phyloP scores from a whole-genome alignment of 2,797 vertebrate genomes.

The Hypotaenidia philippensis region DNA sequence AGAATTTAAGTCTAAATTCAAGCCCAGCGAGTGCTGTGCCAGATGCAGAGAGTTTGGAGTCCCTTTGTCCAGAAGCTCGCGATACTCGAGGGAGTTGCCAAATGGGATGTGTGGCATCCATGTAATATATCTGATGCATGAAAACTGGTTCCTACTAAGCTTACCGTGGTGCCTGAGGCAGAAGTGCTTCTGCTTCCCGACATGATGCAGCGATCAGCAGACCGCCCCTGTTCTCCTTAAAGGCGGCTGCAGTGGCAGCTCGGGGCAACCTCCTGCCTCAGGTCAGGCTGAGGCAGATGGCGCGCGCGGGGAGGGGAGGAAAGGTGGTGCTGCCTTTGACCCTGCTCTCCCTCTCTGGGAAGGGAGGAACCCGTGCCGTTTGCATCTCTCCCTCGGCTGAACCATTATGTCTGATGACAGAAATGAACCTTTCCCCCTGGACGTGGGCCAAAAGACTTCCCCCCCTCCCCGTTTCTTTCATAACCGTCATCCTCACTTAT shows the following conservation, averaged over 20 bases:
- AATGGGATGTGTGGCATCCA: constrained; percentile 58
- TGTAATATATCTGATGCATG: constrained; percentile 38
- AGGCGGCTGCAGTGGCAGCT: neutral
- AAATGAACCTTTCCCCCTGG: constrained; percentile 58
- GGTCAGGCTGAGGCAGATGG: constrained; percentile 30
- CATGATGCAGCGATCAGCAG: neutral
- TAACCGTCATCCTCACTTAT: neutral
- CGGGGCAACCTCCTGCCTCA: neutral
- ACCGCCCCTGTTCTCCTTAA: neutral
- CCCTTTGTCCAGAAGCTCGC: constrained; percentile 59
- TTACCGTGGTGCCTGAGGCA: constrained; percentile 35
- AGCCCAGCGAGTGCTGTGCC: neutral
- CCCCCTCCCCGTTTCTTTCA: constrained; percentile 23
- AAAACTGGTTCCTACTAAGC: constrained; percentile 27
- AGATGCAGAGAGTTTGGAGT: constrained; percentile 53
- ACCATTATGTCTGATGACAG: constrained; percentile 49
- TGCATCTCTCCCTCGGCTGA: constrained; percentile 45
- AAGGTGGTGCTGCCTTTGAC: neutral
- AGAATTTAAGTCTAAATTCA: constrained; percentile 45
- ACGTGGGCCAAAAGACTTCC: neutral
- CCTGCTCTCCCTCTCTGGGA: neutral
- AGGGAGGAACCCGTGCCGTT: neutral
- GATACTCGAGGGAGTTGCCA: constrained; percentile 35
- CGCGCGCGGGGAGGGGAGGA: neutral
- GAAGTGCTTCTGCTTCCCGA: constrained; percentile 28